Base-by-base conservation (phyloP, 2,113 vertebrate species). In the Callipepla squamata region DNA sequence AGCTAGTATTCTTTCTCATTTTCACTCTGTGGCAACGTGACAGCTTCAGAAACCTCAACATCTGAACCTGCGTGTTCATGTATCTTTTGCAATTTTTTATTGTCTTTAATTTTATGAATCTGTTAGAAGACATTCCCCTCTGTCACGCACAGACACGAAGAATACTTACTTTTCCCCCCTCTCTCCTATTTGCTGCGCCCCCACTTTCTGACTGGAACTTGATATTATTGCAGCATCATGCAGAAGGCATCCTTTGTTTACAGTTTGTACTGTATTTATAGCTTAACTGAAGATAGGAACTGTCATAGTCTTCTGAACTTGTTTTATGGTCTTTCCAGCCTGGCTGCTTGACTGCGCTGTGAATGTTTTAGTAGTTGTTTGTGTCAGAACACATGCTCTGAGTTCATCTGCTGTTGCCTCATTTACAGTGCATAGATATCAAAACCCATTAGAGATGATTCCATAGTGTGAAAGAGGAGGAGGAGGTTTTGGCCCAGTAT, bases 101-200 rank as follows among this genome's bases (percentile, higher is more conserved):
- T 32, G n/a, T 63, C 47, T 67, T 28, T 53, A 68, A 22, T 55
- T 73, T 23, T 68, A 15, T 58, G 18, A 74, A 40, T 22, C 9
- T 16, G 16, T 58, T 32, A 57, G 44, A 25, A 81, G 69, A 67
- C 32, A 32, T 16, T 45, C 12, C 23, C 28, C 23, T 34, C 11
- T n/a, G 6, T 15, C 12, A 40, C 32, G 6, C 30, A 50, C 6
- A 17, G 6, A 15, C 9, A 34, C 4, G 1, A 73, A 34, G 16
- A 34, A 34, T 70, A 32, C 18, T 58, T 32, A 57, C 16, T 38
- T 61, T 73, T 44, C 19, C 38, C 15, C 8, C 8, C 12, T 65
- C 61, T 3, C 20, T 62, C 5, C 17, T 78, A 1, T 51, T 40
- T 3, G 2, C 16, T 2, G 28, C 1, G 7, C 3, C 4, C 4